phyloP scores from a whole-genome alignment of 2,113 vertebrate genomes.

The Phylloscopus trochilus region DNA sequence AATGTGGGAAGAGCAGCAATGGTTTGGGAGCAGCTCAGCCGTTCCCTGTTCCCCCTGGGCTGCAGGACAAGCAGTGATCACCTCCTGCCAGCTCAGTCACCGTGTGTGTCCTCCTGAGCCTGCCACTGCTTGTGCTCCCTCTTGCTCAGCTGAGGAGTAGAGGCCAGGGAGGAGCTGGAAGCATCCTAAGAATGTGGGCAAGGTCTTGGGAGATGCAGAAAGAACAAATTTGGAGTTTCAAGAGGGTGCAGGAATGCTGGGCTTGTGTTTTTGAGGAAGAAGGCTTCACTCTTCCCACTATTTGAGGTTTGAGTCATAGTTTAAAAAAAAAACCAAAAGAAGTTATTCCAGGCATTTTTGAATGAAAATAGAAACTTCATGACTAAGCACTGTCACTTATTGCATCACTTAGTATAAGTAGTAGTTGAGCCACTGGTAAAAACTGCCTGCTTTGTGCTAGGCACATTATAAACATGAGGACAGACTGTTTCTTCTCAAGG shows the following conservation, averaged over 20 bases:
- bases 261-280: background rate
- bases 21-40: background rate
- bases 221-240: background rate
- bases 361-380: constrained; percentile 19
- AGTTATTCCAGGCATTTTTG: background rate
- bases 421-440: background rate
- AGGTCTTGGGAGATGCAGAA: background rate
- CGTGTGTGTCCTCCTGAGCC: background rate
- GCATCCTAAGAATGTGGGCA: background rate
- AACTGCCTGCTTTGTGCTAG: background rate
- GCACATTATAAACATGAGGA: background rate
- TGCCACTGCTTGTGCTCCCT: background rate
- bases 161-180: background rate
- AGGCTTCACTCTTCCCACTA: background rate
- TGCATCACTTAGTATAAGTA: background rate
- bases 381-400: constrained; percentile 13
- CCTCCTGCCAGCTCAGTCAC: background rate
- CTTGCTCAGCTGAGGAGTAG: background rate
- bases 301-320: background rate
- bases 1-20: background rate
- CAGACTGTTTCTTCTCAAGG: background rate
- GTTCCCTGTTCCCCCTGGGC: background rate
- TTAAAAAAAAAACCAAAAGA: background rate
- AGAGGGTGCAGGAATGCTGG: background rate
- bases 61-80: background rate